Base-by-base conservation (phyloP, 2,888 invertebrate species). In the Onthophagus sagittarius region DNA sequence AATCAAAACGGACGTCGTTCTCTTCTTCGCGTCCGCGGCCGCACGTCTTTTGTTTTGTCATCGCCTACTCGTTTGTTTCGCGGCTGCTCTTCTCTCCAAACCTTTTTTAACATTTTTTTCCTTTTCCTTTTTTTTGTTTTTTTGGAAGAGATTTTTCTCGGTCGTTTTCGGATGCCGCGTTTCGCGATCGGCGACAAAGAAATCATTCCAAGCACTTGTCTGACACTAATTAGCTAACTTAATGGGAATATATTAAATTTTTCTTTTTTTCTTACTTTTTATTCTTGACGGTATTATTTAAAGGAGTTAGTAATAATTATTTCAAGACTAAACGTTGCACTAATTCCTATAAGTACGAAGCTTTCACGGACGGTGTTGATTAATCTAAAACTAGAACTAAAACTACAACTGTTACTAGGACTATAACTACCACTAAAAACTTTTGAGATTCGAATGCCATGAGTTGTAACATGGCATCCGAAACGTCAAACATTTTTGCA, bases 191-290 rank as follows among this genome's bases (percentile, higher is more conserved):
- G 77, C 81, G 80, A 80, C 80, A 79, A 82, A 83, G 83, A 83
- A 83, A 83, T 83, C 83, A 83, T 83, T 80, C 78, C 76, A 83
- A 83, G 79, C 82, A 82, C 83, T 79, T 77, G 80, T 82, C 78
- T 83, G 84, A 84, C 84, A 78, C 82, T 83, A 83, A 84, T 84
- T 84, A 83, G 80, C 79, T 77, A n/a, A 77, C 78, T 82, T 83
- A 84, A 84, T 84, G 83, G 82, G 82, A 80, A 83, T 84, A 80
- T 80, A 82, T 83, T 83, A 83, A 81, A 83, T 83, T 81, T 81
- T 81, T 23, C 23, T 23, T 23, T 23, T 23, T 23, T 23, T 23
- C 2, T 3, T 3, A 3, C 23, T 23, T 23, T 23, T 23, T 23
- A 23, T 23, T 23, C 23, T 23, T 23, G 23, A 23, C 3, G 2